These are phyloP conservation scores for Reinhardtius hippoglossoides DNA, from an alignment of 2,113 vertebrate species.

Conservation along the genomic window DNA sequence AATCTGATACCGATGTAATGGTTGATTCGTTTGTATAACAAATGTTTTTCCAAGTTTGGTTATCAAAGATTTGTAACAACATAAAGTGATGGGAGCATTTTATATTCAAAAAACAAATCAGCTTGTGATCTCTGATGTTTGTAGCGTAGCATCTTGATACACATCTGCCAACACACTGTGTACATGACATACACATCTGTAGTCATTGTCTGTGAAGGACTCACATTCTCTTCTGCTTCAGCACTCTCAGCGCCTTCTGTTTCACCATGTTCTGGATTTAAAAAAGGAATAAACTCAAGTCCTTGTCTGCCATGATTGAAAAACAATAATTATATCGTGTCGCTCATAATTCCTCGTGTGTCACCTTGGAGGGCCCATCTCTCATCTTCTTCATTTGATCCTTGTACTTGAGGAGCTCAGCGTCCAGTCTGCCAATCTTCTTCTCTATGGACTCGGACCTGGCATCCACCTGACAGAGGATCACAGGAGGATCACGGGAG, in stretches of 20 bases:
- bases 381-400: conserved; percentile 99
- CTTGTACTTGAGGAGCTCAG: conserved; percentile 95
- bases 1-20: no score
- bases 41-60: no score
- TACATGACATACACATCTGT: no score
- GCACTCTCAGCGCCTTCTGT: conserved; percentile 96
- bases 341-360: not conserved
- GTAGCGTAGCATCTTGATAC: no score
- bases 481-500: no score
- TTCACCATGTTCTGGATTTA: conserved; percentile 95
- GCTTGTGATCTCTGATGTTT: no score
- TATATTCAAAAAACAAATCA: no score
- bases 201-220: conserved; percentile 64
- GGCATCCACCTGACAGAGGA: conserved; percentile 88
- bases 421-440: conserved; percentile 93
- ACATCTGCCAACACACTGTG: no score
- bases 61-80: no score
- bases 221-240: conserved; percentile 99
- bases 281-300: conserved; percentile 26
- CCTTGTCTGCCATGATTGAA: not conserved
- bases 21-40: no score
- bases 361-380: conserved; percentile 96
- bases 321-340: not conserved
- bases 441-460: conserved; percentile 96
- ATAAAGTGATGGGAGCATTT: no score